Evolutionary conservation across 1,140 invertebrate species (phyloP), one percentile per base, ranked within the genome.

Genomic region (Neomicropteryx cornuta): DNA sequence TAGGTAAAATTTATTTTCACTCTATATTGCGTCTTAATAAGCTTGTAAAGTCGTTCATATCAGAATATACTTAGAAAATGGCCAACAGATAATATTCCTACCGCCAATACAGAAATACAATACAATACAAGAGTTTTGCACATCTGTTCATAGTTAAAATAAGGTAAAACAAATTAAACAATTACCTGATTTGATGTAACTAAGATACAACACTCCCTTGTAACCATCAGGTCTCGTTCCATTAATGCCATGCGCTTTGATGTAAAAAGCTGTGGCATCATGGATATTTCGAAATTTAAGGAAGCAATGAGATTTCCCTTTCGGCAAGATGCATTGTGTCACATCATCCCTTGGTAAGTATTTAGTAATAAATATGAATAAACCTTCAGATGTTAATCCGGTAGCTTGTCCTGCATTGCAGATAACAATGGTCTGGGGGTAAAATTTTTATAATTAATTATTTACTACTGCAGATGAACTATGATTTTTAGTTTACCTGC

Each of bases 341-440:
- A 22, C 75, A 54, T 30, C 32, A 17, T 28, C 73, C 75, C n/a
- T n/a, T n/a, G n/a, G n/a, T n/a, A n/a, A n/a, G 70, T 61, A 67
- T 50, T 51, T 43, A 43, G 43, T 37, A 51, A 71, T 72, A 41
- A 71, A 42, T 21, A 67, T 47, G 5, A 77, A 50, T 1, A 90
- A 46, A 18, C 63, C 58, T 54, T 81, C 75, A 50, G 76, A 68
- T 8, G 71, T 65, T 16, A 85, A 60, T 33, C 80, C 81, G 55
- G 78, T 84, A 6, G 74, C 75, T 19, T 88, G 60, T 16, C 87
- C 87, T 11, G 75, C 78, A 68, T 90, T 90, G 43, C 77, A 79
- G 13, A 87, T 67, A 44, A 75, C 55, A 17, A 66, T 45, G 50
- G 56, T 47, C 54, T 60, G 39, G n/a, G n/a, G n/a, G n/a, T n/a